phyloP scores from a whole-genome alignment of 23 tunicate genomes.

The Botrylloides violaceus region DNA sequence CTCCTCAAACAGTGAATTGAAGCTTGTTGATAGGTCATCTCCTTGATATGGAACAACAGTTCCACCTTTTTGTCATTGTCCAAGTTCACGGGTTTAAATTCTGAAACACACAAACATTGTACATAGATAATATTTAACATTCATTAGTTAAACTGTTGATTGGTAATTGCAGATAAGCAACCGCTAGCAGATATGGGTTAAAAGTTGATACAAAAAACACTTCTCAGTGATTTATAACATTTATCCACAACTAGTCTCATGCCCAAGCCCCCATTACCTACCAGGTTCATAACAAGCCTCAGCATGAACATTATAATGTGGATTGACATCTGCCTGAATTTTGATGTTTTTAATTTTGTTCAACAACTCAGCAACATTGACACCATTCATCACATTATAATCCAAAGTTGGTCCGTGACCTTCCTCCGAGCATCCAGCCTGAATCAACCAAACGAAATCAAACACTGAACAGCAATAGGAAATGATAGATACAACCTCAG shows the following conservation, averaged over 20 bases:
- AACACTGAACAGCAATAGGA: background rate
- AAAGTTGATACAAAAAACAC: too few species aligned
- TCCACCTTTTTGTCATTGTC: constrained; percentile 5
- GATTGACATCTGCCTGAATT: background rate
- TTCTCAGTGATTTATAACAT: background rate
- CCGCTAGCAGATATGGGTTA: too few species aligned
- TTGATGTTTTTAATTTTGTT: constrained; percentile 1
- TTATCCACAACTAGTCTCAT: background rate
- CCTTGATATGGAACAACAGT: constrained; percentile 3
- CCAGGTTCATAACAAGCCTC: constrained; percentile 18
- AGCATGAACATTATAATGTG: background rate
- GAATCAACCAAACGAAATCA: too few species aligned
- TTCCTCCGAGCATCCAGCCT: constrained; percentile 18
- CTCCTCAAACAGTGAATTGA: background rate
- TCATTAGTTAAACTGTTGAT: too few species aligned
- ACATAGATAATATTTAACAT: background rate
- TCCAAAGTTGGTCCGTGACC: constrained; percentile 25
- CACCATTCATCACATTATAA: background rate
- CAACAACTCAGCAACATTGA: background rate
- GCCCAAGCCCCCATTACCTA: background rate
- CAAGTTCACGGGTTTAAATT: background rate
- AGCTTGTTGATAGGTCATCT: constrained; percentile 21
- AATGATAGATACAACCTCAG: constrained; percentile 6
- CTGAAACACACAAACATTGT: background rate
- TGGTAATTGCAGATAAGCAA: too few species aligned